These are phyloP conservation scores for Formica aserva DNA, from an alignment of 2,888 invertebrate species.

Conservation along the genomic window DNA sequence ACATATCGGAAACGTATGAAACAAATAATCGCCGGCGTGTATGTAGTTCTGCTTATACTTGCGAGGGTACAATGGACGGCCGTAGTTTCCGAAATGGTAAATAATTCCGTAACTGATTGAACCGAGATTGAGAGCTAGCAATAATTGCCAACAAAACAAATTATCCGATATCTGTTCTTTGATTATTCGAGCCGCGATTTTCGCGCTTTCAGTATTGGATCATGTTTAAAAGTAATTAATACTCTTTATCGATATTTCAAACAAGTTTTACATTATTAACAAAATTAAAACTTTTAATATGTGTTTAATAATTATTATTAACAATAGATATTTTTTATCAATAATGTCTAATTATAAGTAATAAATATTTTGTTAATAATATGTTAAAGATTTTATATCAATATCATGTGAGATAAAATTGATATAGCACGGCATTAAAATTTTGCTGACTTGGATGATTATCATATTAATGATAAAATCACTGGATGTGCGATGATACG, in stretches of 20 bases:
- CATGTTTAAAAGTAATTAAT: neutral
- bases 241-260: neutral
- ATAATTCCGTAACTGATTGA: slow-evolving; percentile 48
- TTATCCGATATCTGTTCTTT: slow-evolving; percentile 54
- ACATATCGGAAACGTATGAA: slow-evolving; percentile 36
- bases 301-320: slow-evolving; percentile 5
- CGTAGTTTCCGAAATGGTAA: slow-evolving; percentile 46
- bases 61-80: slow-evolving; percentile 19
- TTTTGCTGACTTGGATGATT: neutral
- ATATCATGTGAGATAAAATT: slow-evolving; percentile 3
- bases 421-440: neutral
- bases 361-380: slow-evolving; percentile 6
- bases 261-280: neutral
- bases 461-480: neutral
- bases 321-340: neutral
- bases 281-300: neutral
- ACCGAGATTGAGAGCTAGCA: slow-evolving; percentile 16
- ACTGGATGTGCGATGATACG: neutral
- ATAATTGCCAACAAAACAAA: slow-evolving; percentile 62
- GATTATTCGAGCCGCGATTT: slow-evolving; percentile 27
- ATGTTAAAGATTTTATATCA: slow-evolving; percentile 7
- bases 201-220: slow-evolving; percentile 37
- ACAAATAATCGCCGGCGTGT: slow-evolving; percentile 34
- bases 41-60: slow-evolving; percentile 31
- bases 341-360: neutral